These are phyloP conservation scores for Poecilia latipinna DNA, from an alignment of 2,113 vertebrate genomes.

Conservation along the genomic window DNA sequence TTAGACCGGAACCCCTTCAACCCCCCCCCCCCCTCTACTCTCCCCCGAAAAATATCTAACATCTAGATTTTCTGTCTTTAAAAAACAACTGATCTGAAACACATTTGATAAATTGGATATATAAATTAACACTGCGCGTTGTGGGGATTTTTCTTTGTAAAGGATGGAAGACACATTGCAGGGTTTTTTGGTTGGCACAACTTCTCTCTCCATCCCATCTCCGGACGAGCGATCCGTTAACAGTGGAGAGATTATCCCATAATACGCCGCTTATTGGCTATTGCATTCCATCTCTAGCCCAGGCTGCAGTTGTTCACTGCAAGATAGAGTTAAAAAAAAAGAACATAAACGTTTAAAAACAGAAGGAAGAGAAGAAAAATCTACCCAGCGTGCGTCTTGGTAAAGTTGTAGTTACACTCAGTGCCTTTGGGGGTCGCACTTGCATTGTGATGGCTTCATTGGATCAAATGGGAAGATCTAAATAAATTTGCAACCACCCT, in stretches of 20 bases:
- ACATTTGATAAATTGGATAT: background rate
- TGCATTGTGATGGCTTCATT: slow-evolving; percentile 70
- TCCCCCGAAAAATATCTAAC: background rate
- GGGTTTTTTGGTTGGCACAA: slow-evolving; percentile 45
- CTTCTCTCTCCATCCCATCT: slow-evolving; percentile 64
- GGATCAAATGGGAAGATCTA: slow-evolving; percentile 70
- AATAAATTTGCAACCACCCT: slow-evolving; percentile 70
- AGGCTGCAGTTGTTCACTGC: background rate
- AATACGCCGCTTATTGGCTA: background rate
- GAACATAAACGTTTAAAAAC: background rate
- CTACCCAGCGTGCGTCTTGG: slow-evolving; percentile 35
- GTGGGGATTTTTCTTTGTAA: background rate
- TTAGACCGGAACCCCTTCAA: background rate
- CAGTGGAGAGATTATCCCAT: background rate
- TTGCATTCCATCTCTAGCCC: background rate
- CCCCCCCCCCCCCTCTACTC: too few species aligned
- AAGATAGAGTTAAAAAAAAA: background rate
- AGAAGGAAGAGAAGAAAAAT: slow-evolving; percentile 54
- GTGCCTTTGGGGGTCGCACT: slow-evolving; percentile 77
- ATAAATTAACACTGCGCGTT: background rate
- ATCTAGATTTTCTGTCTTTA: background rate
- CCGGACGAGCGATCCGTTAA: slow-evolving; percentile 26
- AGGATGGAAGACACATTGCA: slow-evolving; percentile 27
- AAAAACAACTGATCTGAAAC: background rate
- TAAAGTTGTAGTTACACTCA: background rate